Percentiles rank a stretch among this genome's conserved stretches.
Evolutionary conservation across 2,888 invertebrate species (phyloP).

Genomic region (Choreutis nemorana): DNA sequence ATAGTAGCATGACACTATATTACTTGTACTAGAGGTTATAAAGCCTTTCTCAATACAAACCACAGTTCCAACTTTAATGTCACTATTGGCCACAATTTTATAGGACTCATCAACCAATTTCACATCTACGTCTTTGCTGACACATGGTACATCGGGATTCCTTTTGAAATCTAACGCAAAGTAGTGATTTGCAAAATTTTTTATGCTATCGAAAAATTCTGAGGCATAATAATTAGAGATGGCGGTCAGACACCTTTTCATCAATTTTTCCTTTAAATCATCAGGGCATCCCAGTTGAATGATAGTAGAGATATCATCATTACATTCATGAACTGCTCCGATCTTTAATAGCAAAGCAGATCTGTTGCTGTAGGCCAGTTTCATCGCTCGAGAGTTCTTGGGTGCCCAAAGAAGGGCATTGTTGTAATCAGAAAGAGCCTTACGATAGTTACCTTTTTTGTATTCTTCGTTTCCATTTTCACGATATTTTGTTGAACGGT

Average conservation of each 20-base stretch:
- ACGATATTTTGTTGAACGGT: constrained; percentile 13
- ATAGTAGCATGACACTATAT: constrained; percentile 14
- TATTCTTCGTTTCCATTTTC: constrained; percentile 15
- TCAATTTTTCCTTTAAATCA: constrained; percentile 15
- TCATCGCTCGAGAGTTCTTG: constrained; percentile 14
- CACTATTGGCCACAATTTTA: constrained; percentile 16
- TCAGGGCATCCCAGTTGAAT: constrained; percentile 16
- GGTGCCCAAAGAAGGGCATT: constrained; percentile 19
- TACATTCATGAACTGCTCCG: constrained; percentile 12
- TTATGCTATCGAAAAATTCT: constrained; percentile 2
- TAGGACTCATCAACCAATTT: constrained; percentile 7
- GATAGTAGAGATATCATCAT: constrained; percentile 18
- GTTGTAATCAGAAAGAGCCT: constrained; percentile 16
- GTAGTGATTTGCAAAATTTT: constrained; percentile 4
- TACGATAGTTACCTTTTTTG: constrained; percentile 5
- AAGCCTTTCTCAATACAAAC: constrained; percentile 17
- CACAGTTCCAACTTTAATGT: constrained; percentile 19
- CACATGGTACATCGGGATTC: constrained; percentile 15
- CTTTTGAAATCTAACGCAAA: constrained; percentile 8
- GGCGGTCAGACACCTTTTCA: constrained; percentile 11
- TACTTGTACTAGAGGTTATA: constrained; percentile 9
- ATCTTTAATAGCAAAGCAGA: constrained; percentile 15
- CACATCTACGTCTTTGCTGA: constrained; percentile 14
- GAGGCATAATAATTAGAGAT: not conserved
- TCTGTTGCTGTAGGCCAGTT: constrained; percentile 19